Conservation (phyloP, 2,113 vertebrate genomes). For the Eudyptes chrysolophus region DNA sequence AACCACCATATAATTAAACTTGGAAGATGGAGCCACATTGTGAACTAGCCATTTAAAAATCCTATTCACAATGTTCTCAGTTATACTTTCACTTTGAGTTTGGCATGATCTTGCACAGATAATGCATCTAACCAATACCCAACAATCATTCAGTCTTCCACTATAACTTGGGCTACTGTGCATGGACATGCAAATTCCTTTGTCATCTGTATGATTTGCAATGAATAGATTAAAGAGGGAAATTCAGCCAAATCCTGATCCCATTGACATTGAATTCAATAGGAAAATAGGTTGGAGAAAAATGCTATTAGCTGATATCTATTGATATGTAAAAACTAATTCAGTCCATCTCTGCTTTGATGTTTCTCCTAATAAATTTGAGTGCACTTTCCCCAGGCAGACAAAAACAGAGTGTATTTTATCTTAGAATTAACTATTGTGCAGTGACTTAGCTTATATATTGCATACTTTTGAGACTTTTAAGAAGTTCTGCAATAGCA, state of each 20-base stretch:
- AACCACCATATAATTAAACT: slow-evolving; percentile 31
- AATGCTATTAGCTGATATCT: slow-evolving; percentile 35
- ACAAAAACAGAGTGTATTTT: slow-evolving; percentile 51
- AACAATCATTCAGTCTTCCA: not conserved
- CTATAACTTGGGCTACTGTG: not conserved
- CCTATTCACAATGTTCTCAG: slow-evolving; percentile 3
- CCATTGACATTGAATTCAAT: slow-evolving; percentile 42
- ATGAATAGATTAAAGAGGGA: slow-evolving; percentile 25
- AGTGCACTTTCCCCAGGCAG: slow-evolving; percentile 9
- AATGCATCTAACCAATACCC: slow-evolving; percentile 33
- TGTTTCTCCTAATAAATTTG: slow-evolving; percentile 55
- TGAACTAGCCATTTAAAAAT: not conserved
- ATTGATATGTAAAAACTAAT: slow-evolving; percentile 63
- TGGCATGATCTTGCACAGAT: slow-evolving; percentile 51
- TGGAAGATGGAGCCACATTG: not conserved
- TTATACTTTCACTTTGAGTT: slow-evolving; percentile 42
- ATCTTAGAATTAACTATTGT: not conserved
- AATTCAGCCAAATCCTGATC: slow-evolving; percentile 38
- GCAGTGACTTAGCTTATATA: slow-evolving; percentile 24
- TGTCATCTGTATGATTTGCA: slow-evolving; percentile 12
- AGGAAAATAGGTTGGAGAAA: slow-evolving; percentile 29
- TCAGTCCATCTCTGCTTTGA: slow-evolving; percentile 57
- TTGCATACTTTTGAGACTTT: not conserved
- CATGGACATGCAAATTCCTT: slow-evolving; percentile 47
- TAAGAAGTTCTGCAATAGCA: not conserved